Base-by-base conservation (phyloP, 2,113 vertebrate species). In the Pachyramphus minor region DNA sequence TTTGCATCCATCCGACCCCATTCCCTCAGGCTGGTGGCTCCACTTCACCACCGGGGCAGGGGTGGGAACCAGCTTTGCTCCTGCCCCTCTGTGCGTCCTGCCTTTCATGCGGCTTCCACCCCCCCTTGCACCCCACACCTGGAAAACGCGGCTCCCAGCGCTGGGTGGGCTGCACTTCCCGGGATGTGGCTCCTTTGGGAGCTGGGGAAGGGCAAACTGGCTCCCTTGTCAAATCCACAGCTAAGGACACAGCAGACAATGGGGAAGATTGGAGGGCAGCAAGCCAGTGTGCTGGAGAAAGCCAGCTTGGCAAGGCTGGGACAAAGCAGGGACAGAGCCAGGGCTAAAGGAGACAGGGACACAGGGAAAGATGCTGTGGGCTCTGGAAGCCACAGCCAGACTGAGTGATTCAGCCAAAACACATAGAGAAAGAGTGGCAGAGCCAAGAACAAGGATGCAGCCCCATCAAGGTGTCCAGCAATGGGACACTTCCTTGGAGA, bases 371-470 rank as follows among this genome's bases (percentile, higher is more conserved):
- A 49, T 44, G 86, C 93, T 74, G 23, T 7, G 55, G 44, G 87
- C 64, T 78, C 72, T 85, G 90, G 30, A 39, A 87, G 30, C 5
- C 35, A 56, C 5, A 0, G 16, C 82, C 82, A 82, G 87, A 1
- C 12, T 0, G 37, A 49, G 62, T 82, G 77, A 92, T 89, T 94
- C 95, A 82, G 89, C 94, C 94, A 92, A 92, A 95, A 30, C 81
- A 78, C 68, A 64, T 0, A 31, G 41, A 28, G 23, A 39, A 79
- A 4, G 7, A 27, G 71, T 2, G 1, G 28, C 53, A 39, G 89
- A 88, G 89, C 94, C 87, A 85, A 81, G 77, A 76, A 39, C 15
- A 11, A 68, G 81, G 72, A 79, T 3, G 1, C 31, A 5, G 50
- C 53, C 91, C 87, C 58, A 5, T 12, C 53, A 41, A 59, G 39